Evolutionary conservation across 2,113 vertebrate genomes (phyloP).

Genomic region (Emydocephalus ijimae): DNA sequence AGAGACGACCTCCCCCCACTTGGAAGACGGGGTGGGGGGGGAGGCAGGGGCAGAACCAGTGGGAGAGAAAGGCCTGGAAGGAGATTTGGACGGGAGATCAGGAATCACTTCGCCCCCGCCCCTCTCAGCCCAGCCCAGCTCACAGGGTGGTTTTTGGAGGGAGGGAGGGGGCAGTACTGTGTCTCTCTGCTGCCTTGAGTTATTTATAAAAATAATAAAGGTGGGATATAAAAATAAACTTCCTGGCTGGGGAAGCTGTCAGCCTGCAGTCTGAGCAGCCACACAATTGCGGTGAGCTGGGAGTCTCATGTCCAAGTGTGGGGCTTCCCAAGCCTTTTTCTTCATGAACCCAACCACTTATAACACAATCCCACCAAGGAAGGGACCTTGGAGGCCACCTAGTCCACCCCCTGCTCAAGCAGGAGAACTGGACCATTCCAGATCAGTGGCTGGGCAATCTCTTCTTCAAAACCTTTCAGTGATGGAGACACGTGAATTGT

Average conservation of each 20-base stretch:
- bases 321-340: not conserved
- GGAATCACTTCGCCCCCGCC: no score
- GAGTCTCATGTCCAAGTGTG: not conserved
- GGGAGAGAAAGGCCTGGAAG: not conserved
- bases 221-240: not conserved
- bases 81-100: not conserved
- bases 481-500: not conserved
- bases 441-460: not conserved
- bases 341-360: not conserved
- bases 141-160: not conserved
- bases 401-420: not conserved
- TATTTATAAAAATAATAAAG: not conserved
- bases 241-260: not conserved
- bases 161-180: not conserved
- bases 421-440: not conserved
- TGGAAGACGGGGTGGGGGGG: not conserved
- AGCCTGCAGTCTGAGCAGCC: not conserved
- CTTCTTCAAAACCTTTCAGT: not conserved
- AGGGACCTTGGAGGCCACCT: not conserved
- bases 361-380: not conserved
- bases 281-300: not conserved
- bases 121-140: not conserved
- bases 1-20: no score
- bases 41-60: not conserved
- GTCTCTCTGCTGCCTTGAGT: not conserved